Evolutionary conservation across 1,140 invertebrate genomes (phyloP).

Genomic region (Lamellibrachia luymesi): DNA sequence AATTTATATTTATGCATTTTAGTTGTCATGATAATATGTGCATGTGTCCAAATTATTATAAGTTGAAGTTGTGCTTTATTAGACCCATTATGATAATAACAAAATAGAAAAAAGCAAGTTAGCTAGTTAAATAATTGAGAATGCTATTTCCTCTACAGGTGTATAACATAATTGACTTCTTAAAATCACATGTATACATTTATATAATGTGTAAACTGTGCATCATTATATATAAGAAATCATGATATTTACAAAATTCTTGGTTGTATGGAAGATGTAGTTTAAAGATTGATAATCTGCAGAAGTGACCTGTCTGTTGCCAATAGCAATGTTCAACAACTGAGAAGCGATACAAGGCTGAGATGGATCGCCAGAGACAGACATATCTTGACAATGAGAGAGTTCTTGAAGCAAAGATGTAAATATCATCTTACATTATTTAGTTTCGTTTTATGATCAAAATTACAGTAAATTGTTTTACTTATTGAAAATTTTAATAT

Average conservation of each 20-base stretch:
- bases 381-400: neutral
- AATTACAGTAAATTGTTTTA: neutral
- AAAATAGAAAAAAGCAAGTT: neutral
- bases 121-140: neutral
- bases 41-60: neutral
- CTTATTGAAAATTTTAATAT: conserved; percentile 3
- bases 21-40: neutral
- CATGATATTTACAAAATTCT: neutral
- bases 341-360: conserved; percentile 11
- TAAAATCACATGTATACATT: neutral
- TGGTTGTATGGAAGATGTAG: neutral
- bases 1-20: neutral
- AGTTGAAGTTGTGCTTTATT: neutral
- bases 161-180: neutral
- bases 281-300: neutral
- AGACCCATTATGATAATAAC: neutral
- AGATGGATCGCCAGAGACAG: neutral
- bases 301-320: neutral
- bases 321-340: neutral
- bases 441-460: neutral
- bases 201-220: neutral
- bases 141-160: neutral
- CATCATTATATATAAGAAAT: neutral
- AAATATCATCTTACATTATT: neutral
- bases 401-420: conserved; percentile 1